phyloP scores from a whole-genome alignment of 1,140 invertebrate species.

The Drosophila sechellia region DNA sequence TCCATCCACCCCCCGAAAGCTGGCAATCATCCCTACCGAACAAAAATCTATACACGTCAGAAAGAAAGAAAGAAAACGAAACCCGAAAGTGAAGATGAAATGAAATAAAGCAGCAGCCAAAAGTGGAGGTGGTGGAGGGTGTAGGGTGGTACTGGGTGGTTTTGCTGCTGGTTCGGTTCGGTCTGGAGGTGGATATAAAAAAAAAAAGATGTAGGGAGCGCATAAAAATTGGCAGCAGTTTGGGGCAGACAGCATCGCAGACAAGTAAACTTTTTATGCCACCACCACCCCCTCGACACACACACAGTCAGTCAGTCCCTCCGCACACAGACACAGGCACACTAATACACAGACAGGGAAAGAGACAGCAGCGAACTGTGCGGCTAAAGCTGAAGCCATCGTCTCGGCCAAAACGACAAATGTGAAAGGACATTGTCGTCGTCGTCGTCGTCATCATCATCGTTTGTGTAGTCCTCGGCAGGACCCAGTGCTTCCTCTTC shows the following conservation, averaged over 20 bases:
- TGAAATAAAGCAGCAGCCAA: constrained; percentile 70
- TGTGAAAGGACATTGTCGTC: constrained; percentile 76
- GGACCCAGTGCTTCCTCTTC: constrained; percentile 16
- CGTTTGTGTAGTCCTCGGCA: constrained; percentile 51
- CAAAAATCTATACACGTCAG: constrained; percentile 76
- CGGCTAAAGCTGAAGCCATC: constrained; percentile 55
- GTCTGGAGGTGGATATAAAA: constrained; percentile 9
- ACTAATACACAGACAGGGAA: constrained; percentile 17
- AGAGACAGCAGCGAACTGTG: constrained; percentile 24
- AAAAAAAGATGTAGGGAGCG: constrained; percentile 63
- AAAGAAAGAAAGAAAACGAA: constrained; percentile 73
- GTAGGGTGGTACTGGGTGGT: neutral
- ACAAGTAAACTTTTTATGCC: constrained; percentile 59
- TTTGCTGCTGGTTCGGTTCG: neutral
- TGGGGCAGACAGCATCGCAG: constrained; percentile 79
- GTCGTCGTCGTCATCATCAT: constrained; percentile 42
- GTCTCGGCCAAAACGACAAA: constrained; percentile 79
- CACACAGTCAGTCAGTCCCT: constrained; percentile 33
- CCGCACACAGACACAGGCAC: constrained; percentile 15
- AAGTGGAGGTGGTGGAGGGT: constrained; percentile 2
- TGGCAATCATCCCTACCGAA: constrained; percentile 46
- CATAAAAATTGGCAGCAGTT: constrained; percentile 83
- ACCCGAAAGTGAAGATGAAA: constrained; percentile 82
- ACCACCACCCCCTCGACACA: neutral
- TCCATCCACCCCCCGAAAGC: neutral